Base-by-base conservation (phyloP, 2,113 vertebrate species). In the Pao palembangensis region DNA sequence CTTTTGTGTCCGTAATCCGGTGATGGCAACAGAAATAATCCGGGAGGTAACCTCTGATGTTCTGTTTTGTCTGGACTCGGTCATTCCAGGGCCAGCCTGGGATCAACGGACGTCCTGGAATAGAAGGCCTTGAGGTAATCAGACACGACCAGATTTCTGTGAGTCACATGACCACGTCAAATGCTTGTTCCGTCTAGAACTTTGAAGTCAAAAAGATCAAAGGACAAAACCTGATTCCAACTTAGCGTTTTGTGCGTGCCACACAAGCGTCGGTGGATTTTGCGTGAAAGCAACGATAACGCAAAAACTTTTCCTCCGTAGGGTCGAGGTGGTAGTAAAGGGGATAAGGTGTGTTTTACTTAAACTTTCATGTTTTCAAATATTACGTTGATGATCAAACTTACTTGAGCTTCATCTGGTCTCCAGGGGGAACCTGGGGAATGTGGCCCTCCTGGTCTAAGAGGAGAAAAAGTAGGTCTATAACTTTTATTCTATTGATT, bases 391-490 rank as follows among this genome's bases (percentile, higher is more conserved):
- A 16, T 47, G 44, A 47, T 47, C 44, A 47, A 47, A 17, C 15
- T 7, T 17, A 17, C n/a, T 47, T 3, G 13, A 47, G 6, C 23
- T 21, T 49, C 8, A 6, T 52, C 23, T 46, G 21, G 43, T 50
- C 55, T 69, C 7, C 51, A 96, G 93, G 93, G 93, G 11, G 89
- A 87, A 64, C 82, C 58, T 55, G 94, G 94, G 62, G 90, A 95
- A 83, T 93, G 92, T 67, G 93, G 94, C 4, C 64, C 86, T 34
- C 81, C 89, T 3, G 94, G 94, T 60, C 51, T 73, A 62, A 93
- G 93, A 70, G 94, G 94, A 67, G 89, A 92, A 80, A 85, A 88
- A 64, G 94, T 94, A 91, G 80, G 92, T 69, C 23, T 18, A 2
- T 15, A 15, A 1, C 12, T 51, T 28, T 6, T 13, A 23, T 42